Evolutionary conservation across 2,113 vertebrate species (phyloP), one percentile per base, ranked within the genome.

Genomic region (Sapayoa aenigma): DNA sequence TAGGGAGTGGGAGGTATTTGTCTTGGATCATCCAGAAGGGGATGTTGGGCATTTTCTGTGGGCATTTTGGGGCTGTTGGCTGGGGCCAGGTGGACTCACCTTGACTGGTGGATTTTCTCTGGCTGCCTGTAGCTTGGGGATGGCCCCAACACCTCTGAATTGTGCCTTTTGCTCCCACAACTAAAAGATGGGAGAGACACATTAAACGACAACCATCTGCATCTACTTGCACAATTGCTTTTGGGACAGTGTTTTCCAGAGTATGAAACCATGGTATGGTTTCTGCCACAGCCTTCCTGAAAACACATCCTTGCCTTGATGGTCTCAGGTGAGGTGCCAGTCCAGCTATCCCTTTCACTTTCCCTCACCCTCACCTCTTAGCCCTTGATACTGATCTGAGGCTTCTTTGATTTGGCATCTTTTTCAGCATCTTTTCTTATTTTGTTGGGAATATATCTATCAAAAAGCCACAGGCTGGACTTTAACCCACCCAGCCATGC

Each of bases 241-340:
- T 73, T 82, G 39, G 52, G n/a, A 58, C 3, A 5, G 11, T 2
- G 1, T 89, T 93, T 86, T 81, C 47, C 6, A 3, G 30, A 55
- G 33, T 25, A 89, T 86, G 62, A 80, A 63, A 50, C 37, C 9
- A 13, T 3, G 14, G 63, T 1, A 2, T 52, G 41, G 20, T 56
- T 82, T 49, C 39, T 31, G 71, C 59, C 46, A 31, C 67, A 62
- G 55, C 62, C 42, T 88, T n/a, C 28, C 41, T 58, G 44, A 88
- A 59, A 71, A 37, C 58, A 28, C 1, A 1, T 55, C 39, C 47
- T 58, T 60, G 47, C 47, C 56, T 78, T 3, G 2, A 39, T 0
- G 2, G 27, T 68, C 30, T 58, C 67, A 21, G 31, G 35, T 11
- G 14, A 58, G 55, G 13, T 0, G 0, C 42, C 44, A 39, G 50